phyloP scores from a whole-genome alignment of 2,113 vertebrate species.

The Leuciscus idus region DNA sequence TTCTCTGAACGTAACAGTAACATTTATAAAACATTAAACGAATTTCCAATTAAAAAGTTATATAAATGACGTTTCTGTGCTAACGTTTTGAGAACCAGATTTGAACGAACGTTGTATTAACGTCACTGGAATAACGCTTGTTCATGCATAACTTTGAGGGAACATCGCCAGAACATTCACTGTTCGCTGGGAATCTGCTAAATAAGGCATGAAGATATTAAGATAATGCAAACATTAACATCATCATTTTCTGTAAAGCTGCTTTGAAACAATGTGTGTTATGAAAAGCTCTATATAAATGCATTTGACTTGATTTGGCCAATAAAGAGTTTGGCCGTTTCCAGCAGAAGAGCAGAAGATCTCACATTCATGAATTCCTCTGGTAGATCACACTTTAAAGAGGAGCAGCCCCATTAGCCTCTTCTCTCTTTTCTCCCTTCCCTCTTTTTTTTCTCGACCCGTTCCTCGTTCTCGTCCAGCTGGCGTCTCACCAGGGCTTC shows the following conservation, averaged over 20 bases:
- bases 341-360: constrained; percentile 38
- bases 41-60: no score
- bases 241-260: not conserved
- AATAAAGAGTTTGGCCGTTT: not conserved
- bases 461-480: constrained; percentile 54
- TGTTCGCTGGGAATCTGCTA: not conserved
- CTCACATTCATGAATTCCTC: constrained; percentile 67
- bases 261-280: not conserved
- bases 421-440: constrained; percentile 33
- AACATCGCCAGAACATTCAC: no score
- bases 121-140: no score
- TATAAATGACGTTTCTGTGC: no score
- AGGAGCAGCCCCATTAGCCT: constrained; percentile 66
- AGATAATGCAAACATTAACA: not conserved
- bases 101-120: no score
- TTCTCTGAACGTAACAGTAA: no score
- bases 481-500: constrained; percentile 71
- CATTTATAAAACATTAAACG: no score
- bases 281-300: not conserved
- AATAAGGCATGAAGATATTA: not conserved
- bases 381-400: constrained; percentile 72
- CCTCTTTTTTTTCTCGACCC: constrained; percentile 26
- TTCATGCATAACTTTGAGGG: no score
- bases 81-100: no score
- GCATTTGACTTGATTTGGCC: not conserved